These are phyloP conservation scores for Zhuqinia jingwanae DNA, from an alignment of 2,888 invertebrate species.

Conservation along the genomic window DNA sequence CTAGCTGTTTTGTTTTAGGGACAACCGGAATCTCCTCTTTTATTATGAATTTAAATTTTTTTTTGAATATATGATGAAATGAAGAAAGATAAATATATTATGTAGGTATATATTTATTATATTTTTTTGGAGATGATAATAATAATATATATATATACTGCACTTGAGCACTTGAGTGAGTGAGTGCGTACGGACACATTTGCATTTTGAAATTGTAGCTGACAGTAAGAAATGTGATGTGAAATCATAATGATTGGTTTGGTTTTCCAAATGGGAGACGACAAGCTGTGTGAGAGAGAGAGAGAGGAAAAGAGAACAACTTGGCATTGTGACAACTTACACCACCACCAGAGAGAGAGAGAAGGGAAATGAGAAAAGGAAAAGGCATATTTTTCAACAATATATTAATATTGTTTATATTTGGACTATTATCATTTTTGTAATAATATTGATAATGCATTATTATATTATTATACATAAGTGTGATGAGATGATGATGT, in stretches of 20 bases:
- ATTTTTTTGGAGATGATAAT: neutral
- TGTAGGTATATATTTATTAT: neutral
- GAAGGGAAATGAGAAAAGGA: neutral
- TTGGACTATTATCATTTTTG: neutral
- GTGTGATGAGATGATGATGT: too few relatives aligned
- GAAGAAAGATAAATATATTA: neutral
- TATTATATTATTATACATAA: too few relatives aligned
- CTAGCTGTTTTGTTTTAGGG: too few relatives aligned
- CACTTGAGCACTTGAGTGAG: too few relatives aligned
- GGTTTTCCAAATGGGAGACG: slow-evolving; percentile 25
- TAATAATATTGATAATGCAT: neutral
- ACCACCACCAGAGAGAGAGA: neutral
- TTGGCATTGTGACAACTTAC: slow-evolving; percentile 62
- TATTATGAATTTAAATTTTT: neutral
- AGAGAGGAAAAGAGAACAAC: neutral
- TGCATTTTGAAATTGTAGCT: slow-evolving; percentile 61
- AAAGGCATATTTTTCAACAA: slow-evolving; percentile 1
- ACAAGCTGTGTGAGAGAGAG: neutral
- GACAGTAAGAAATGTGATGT: slow-evolving; percentile 62
- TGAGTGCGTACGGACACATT: slow-evolving; percentile 30
- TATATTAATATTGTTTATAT: neutral
- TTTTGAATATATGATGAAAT: neutral
- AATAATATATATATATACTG: too few relatives aligned
- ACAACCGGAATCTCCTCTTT: too few relatives aligned
- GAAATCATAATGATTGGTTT: slow-evolving; percentile 69